Base-by-base conservation (phyloP, 2,888 invertebrate genomes). In the Belgica antarctica region DNA sequence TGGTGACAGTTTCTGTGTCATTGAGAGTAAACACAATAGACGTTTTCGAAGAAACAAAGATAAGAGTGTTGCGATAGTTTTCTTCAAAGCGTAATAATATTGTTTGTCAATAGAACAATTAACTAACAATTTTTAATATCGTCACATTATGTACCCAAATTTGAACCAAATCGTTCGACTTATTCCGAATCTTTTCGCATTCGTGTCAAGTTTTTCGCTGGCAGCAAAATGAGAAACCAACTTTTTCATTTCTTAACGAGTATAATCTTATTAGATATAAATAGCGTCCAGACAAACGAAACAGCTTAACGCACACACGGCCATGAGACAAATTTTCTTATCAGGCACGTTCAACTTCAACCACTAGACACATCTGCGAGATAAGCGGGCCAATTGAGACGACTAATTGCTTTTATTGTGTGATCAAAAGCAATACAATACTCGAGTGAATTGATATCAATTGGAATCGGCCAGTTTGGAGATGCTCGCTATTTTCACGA, bases 81-180 rank as follows among this genome's bases (percentile, higher is more conserved):
- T 19, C 12, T 46, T n/a, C 7, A n/a, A 46, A 15, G 4, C 46
- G 15, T 7, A 41, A 12, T n/a, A 41, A n/a, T 41, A 12, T 12
- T 52, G 52, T 52, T 19, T 52, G 52, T 52, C 22, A 52, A 52
- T 52, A 22, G 22, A 52, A 52, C 22, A 52, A 52, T 52, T 52
- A n/a, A 52, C 22, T 52, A 41, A 52, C 22, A 52, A 12, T 52
- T 52, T 8, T 52, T 5, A 52, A 52, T 12, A 52, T 19, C 22
- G n/a, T 19, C 46, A 15, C 15, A 31, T 46, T n/a, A 52, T 52
- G 22, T 52, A n/a, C 17, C 5, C 22, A 52, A 22, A 17, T 17
- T 31, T n/a, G 41, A 5, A 12, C 31, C 31, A 31, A 31, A 31
- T 31, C 12, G 41, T n/a, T n/a, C n/a, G n/a, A n/a, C n/a, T n/a